Evolutionary conservation across 2,113 vertebrate genomes (phyloP), one percentile per base, ranked within the genome.

Genomic region (Sakesphorus luctuosus): DNA sequence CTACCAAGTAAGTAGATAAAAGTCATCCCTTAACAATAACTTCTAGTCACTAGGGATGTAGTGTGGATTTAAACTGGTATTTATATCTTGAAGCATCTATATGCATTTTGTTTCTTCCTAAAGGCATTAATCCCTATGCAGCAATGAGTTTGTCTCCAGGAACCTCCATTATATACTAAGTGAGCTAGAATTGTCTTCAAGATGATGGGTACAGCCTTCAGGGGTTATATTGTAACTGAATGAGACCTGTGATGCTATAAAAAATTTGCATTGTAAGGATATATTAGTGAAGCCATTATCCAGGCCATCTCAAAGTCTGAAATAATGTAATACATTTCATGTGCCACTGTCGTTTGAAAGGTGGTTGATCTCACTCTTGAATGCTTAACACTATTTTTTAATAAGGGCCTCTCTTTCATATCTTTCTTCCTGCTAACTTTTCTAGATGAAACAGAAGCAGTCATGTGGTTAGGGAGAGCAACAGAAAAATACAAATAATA

Each of bases 261-360:
- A 87, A 91, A 80, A 62, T 7, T 40, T 94, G 62, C 68, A 65
- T 2, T 94, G 73, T 75, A 86, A 92, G 88, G 72, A 52, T 88
- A 17, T 93, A 63, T 92, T 94, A 96, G 75, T 62, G 88, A 90
- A 80, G 63, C 75, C 83, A 69, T 96, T 95, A 89, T 56, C 72
- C 44, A 88, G 74, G 53, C 31, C 50, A 66, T 73, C 78, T 78
- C 33, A 38, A 69, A 90, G n/a, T 75, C 87, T 94, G 92, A 88
- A 96, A 74, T 88, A 87, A 85, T 26, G 43, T 63, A 65, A 79
- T 73, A 50, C 8, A 44, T 86, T 92, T 67, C 19, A 6, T 71
- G 38, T 91, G 28, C 49, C 53, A 43, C 50, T 91, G 74, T 66
- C 72, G n/a, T 90, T 83, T 95, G 49, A 49, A 91, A 83, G 52